Evolutionary conservation across 2,888 invertebrate species (phyloP).

Genomic region (Poecilobothrus nobilitatus): DNA sequence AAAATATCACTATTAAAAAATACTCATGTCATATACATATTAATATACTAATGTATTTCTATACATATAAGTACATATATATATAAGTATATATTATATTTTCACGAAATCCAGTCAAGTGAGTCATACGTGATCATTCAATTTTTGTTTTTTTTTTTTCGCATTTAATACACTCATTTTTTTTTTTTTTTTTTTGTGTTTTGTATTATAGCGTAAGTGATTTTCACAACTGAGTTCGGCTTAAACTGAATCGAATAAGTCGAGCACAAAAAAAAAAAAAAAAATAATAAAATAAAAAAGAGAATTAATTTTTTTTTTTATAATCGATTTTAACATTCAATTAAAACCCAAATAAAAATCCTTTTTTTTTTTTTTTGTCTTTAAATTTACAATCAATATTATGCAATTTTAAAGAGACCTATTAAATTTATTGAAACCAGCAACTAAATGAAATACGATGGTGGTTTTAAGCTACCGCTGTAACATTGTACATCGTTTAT

Average conservation of each 20-base stretch:
- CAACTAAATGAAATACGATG: neutral
- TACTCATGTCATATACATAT: neutral
- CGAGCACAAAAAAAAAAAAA: too few species aligned
- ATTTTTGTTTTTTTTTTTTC: neutral
- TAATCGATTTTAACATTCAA: slow-evolving; percentile 3
- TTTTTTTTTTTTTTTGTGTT: too few species aligned
- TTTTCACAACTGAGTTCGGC: too few species aligned
- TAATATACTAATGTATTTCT: neutral
- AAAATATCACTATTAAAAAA: slow-evolving; percentile 2
- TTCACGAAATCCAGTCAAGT: neutral
- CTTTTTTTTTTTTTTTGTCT: too few species aligned
- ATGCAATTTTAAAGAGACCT: neutral
- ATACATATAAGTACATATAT: neutral
- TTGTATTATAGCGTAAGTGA: too few species aligned
- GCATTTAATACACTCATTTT: too few species aligned
- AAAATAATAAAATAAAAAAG: too few species aligned
- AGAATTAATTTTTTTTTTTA: neutral
- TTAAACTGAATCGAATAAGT: too few species aligned
- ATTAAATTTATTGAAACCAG: neutral
- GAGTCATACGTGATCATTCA: slow-evolving; percentile 1
- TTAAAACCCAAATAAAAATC: neutral
- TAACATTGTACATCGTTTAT: too few species aligned
- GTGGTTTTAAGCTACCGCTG: too few species aligned
- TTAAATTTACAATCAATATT: neutral
- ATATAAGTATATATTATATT: neutral